Evolutionary conservation across 1,140 invertebrate species (phyloP), one percentile per base, ranked within the genome.

Genomic region (Magallana gigas): DNA sequence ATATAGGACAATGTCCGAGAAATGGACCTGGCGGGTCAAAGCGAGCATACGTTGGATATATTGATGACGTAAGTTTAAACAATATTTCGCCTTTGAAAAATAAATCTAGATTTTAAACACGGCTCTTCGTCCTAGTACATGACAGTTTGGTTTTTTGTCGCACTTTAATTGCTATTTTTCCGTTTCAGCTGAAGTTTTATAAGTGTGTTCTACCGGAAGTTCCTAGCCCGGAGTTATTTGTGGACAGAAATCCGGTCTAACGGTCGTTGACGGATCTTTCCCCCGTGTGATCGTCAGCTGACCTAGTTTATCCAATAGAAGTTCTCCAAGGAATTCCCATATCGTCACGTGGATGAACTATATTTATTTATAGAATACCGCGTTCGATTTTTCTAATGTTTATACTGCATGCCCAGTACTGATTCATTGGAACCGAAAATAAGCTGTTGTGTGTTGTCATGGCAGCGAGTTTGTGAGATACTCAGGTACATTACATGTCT

Each of bases 1-100:
- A 76, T 12, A 76, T 76, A 12, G 68, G 68, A 29, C 68, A 76
- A 23, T 76, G 68, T 23, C 68, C 68, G 12, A 76, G 68, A 76
- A 76, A 29, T 12, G 29, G 5, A 6, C 60, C 68, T 76, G 68
- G 23, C 2, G 68, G 68, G 8, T 76, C 68, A 76, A 76, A 23
- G 36, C 68, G 68, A 76, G 68, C 68, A 18, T 76, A 76, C 23
- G 68, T 76, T 2, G 68, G 68, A 8, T 76, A 76, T 76, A 76
- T 76, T 76, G 68, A 76, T 76, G 68, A 76, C 36, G 68, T 76
- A 29, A 76, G 68, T 76, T 36, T 14, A 64, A 64, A 64, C 14
- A 64, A 11, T 62, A 6, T 23, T 23, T 23, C 23, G 23, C 23
- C 23, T 23, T 23, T 23, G 23, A 23, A 23, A 23, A 62, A 14